phyloP scores from a whole-genome alignment of 2,797 vertebrate species.

The Clarias pachynema region DNA sequence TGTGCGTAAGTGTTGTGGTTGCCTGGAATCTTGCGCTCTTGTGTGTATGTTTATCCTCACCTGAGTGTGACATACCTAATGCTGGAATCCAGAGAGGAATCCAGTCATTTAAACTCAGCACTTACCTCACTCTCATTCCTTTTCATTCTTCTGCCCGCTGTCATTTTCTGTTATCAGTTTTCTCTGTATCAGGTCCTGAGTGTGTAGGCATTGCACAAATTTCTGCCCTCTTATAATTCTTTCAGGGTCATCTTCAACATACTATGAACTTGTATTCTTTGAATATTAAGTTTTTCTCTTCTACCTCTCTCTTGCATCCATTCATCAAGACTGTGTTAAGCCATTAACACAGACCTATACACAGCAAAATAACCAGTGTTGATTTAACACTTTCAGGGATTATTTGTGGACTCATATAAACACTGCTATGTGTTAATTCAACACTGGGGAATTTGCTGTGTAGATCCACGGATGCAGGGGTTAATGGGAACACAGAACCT shows the following conservation, averaged over 20 bases:
- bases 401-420: too few relatives aligned
- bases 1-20: constrained; percentile 26
- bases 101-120: constrained; percentile 26
- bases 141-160: constrained; percentile 26
- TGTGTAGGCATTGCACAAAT: constrained; percentile 33
- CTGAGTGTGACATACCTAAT: constrained; percentile 56
- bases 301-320: neutral
- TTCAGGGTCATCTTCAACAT: neutral
- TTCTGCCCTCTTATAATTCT: constrained; percentile 19
- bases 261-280: neutral
- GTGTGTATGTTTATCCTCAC: constrained; percentile 54
- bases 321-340: neutral
- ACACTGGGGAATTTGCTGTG: too few relatives aligned
- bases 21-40: constrained; percentile 43
- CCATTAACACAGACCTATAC: neutral
- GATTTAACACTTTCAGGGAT: too few relatives aligned
- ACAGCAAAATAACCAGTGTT: too few relatives aligned
- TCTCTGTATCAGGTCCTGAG: neutral
- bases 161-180: constrained; percentile 34
- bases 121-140: constrained; percentile 37
- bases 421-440: too few relatives aligned
- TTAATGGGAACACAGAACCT: constrained; percentile 6
- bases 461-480: neutral
- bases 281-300: neutral
- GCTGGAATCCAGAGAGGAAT: constrained; percentile 47